A percentile compares a stretch with the other conserved stretches of the same genome.
Conservation (phyloP, 2,888 invertebrate genomes). For the Tetramorium bicarinatum region DNA sequence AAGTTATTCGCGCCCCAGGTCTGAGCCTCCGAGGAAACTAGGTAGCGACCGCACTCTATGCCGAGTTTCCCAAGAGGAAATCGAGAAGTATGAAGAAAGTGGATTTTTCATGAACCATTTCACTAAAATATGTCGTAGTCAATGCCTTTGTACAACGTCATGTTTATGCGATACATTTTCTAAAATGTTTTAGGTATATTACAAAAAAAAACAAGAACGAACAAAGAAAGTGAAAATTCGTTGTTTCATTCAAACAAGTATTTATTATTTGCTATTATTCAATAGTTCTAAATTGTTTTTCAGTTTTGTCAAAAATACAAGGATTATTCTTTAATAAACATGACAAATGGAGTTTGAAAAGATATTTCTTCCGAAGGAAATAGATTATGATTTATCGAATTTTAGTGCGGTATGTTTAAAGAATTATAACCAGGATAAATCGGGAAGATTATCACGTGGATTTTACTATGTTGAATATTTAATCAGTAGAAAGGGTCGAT, state of each 20-base stretch:
- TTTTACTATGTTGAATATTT: conserved; percentile 66
- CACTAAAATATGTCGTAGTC: neutral
- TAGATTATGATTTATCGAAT: neutral
- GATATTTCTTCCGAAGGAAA: neutral
- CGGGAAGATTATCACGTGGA: conserved; percentile 33
- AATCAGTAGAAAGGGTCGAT: conserved; percentile 69
- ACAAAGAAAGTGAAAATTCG: neutral
- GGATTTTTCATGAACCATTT: neutral
- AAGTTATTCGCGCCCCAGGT: neutral
- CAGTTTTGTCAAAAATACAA: neutral
- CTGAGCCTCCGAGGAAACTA: neutral
- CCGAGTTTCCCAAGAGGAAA: neutral
- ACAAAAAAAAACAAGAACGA: neutral
- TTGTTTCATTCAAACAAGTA: neutral
- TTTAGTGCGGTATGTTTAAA: neutral
- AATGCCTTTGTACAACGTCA: neutral
- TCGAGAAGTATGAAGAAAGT: conserved; percentile 10
- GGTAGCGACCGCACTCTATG: neutral
- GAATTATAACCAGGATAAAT: conserved; percentile 49
- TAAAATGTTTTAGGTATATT: neutral
- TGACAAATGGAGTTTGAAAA: neutral
- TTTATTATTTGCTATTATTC: neutral
- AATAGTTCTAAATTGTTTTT: neutral
- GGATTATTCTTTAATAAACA: neutral
- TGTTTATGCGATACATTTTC: neutral